These are phyloP conservation scores for Butorides virescens DNA, from an alignment of 2,113 vertebrate species.

Conservation along the genomic window DNA sequence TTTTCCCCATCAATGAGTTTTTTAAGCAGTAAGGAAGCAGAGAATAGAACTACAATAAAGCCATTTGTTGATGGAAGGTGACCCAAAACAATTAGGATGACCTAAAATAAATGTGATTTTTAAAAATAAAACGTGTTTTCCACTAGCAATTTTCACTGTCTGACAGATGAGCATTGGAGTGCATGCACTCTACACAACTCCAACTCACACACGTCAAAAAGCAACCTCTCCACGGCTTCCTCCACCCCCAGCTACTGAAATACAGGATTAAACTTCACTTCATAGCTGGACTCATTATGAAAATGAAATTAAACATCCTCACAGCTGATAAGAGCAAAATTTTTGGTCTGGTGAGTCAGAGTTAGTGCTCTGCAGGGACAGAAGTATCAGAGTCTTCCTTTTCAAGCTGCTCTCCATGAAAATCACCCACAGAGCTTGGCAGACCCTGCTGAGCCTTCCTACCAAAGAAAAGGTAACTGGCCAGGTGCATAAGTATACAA, in stretches of 20 bases:
- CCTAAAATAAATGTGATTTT: neutral
- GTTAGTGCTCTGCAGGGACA: neutral
- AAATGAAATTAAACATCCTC: neutral
- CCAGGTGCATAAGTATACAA: neutral
- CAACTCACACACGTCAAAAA: neutral
- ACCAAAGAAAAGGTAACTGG: neutral
- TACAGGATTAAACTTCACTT: neutral
- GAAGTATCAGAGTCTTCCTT: neutral
- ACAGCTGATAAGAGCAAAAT: neutral
- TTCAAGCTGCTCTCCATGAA: neutral
- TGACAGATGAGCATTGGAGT: neutral
- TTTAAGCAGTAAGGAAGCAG: neutral
- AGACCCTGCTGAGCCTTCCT: conserved; percentile 7
- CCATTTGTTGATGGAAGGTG: neutral
- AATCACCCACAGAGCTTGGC: neutral
- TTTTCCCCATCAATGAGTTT: neutral
- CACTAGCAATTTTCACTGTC: neutral
- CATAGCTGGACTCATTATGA: neutral
- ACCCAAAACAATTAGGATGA: neutral
- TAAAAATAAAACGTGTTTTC: neutral
- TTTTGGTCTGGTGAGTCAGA: neutral
- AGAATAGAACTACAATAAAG: neutral
- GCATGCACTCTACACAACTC: neutral
- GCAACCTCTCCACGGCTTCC: neutral
- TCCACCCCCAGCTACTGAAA: neutral